Percentiles rank a stretch among this genome's conserved stretches.
phyloP scores from a whole-genome alignment of 2,888 invertebrate genomes.

The Macaria liturata region DNA sequence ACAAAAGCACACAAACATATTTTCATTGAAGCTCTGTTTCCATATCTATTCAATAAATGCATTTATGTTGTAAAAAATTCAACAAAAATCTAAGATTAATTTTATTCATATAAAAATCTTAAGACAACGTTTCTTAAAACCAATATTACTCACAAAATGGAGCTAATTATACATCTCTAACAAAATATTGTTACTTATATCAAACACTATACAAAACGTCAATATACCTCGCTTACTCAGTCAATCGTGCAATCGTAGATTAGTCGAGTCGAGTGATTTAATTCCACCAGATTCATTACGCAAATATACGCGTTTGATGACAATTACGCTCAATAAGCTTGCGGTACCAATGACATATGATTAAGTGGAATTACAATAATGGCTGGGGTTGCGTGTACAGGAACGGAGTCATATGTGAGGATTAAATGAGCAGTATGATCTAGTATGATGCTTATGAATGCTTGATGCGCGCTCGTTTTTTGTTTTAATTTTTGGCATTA shows the following conservation, averaged over 20 bases:
- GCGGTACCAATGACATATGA: slow-evolving; percentile 49
- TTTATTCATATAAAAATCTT: too few species aligned
- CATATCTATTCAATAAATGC: too few species aligned
- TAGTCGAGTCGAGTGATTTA: slow-evolving; percentile 65
- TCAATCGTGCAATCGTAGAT: slow-evolving; percentile 64
- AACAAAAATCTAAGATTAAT: too few species aligned
- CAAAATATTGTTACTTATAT: background rate
- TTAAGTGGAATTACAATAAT: slow-evolving; percentile 50
- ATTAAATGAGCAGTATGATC: slow-evolving; percentile 23
- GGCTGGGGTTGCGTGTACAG: slow-evolving; percentile 39
- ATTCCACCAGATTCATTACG: slow-evolving; percentile 66
- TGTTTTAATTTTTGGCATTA: too few species aligned
- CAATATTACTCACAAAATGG: too few species aligned
- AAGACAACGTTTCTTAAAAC: too few species aligned
- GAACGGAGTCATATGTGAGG: slow-evolving; percentile 17
- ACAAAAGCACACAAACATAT: too few species aligned
- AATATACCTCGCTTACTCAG: slow-evolving; percentile 49
- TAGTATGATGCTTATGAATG: too few species aligned
- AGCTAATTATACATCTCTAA: too few species aligned
- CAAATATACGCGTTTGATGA: slow-evolving; percentile 53
- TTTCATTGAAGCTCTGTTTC: too few species aligned
- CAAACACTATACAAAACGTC: slow-evolving; percentile 35
- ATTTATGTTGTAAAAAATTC: too few species aligned
- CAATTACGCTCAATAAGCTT: slow-evolving; percentile 59
- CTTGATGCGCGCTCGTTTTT: too few species aligned